Conservation (phyloP, 1,140 invertebrate genomes). For the Lerema accius region DNA sequence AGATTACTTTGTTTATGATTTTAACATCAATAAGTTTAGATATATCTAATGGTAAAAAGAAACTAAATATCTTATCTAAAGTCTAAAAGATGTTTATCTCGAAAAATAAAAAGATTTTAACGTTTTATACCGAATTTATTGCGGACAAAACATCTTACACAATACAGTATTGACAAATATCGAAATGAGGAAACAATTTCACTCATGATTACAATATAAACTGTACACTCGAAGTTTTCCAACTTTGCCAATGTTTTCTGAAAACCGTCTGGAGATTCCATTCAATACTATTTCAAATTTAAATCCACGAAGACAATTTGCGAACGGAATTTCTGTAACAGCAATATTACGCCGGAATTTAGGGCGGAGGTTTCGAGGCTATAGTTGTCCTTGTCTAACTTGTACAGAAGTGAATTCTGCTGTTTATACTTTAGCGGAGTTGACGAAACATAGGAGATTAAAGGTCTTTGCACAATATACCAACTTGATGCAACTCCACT, state of each 20-base stretch:
- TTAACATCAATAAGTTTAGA: too few species aligned
- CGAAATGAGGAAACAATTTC: conserved; percentile 4
- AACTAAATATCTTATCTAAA: too few species aligned
- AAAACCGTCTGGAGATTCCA: conserved; percentile 4
- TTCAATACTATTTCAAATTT: conserved; percentile 28
- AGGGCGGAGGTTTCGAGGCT: not conserved
- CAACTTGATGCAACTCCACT: too few species aligned
- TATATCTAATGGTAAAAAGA: too few species aligned
- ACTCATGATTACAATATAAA: conserved; percentile 2
- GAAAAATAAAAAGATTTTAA: not conserved
- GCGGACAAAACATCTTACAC: not conserved
- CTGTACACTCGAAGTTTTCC: not conserved
- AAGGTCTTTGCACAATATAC: too few species aligned
- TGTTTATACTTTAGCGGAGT: too few species aligned
- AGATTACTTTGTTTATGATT: too few species aligned
- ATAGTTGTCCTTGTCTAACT: not conserved
- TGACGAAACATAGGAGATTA: too few species aligned
- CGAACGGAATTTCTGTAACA: conserved; percentile 42
- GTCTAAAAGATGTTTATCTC: too few species aligned
- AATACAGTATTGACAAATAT: not conserved
- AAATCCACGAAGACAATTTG: conserved; percentile 36
- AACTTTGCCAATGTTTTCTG: conserved; percentile 8
- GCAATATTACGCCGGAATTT: conserved; percentile 27
- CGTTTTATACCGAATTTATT: not conserved
- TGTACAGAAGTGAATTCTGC: not conserved